Base-by-base conservation (phyloP, 2,888 invertebrate species). In the Diarsia mendica region DNA sequence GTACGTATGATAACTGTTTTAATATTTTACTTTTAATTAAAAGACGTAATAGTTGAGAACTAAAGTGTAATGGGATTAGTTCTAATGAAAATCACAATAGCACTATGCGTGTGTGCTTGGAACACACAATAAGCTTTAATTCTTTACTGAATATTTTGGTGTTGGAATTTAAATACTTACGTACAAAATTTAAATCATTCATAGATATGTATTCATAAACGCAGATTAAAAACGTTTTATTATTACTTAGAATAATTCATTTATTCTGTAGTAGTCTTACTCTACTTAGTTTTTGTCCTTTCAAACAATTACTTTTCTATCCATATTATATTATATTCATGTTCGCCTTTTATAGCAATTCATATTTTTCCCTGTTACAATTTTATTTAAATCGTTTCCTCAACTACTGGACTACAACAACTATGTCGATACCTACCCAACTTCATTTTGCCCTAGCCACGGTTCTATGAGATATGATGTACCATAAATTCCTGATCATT, bases 1-100 rank as follows among this genome's bases (percentile, higher is more conserved):
- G 97, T 97, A 97, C 96, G 97, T 97, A 96, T 91, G 80, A 76
- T 5, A 65, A 67, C 65, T 66, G 71, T 67, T 71, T 67, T 66
- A 23, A 67, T 79, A 70, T 68, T 67, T 79, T 49, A 20, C 28
- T 69, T 64, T 67, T 33, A 80, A n/a, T 66, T 61, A 49, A 60
- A 75, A 49, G 1, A 55, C 53, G 13, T 60, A 23, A 63, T 23
- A 48, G n/a, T 53, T 64, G 20, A 64, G 28, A 70, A 70, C 28
- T 49, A 63, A 58, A 67, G 13, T 75, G 39, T 68, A 18, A 46
- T 61, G 23, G 15, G 1, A 60, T 60, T 23, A 55, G 33, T 75
- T 44, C 15, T 3, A 28, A 28, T 66, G 11, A n/a, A 18, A 49
- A 28, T 51, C 46, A 66, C 23, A 67, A 80, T 64, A 48, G 55